Percentiles rank a stretch among this genome's conserved stretches.
Conservation (phyloP, 2,797 vertebrate genomes). For the Ceryle rudis region DNA sequence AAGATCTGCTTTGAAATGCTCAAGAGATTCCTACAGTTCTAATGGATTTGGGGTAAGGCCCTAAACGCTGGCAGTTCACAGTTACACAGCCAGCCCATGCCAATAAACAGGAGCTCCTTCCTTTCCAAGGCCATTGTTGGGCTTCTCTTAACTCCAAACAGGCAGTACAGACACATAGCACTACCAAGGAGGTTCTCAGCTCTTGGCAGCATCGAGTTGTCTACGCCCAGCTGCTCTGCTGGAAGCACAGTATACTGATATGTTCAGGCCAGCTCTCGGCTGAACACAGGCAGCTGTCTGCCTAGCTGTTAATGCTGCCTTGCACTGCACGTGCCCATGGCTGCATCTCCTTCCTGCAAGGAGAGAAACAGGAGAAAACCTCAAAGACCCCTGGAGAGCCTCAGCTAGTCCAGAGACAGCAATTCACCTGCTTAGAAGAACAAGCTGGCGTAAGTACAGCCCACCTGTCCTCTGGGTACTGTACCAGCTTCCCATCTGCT, state of each 20-base stretch:
- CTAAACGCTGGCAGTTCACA: background rate
- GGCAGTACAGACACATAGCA: background rate
- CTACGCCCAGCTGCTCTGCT: background rate
- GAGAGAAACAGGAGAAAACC: background rate
- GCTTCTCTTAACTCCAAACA: background rate
- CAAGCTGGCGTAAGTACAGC: conserved; percentile 21
- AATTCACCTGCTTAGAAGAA: conserved; percentile 33
- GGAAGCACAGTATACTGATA: background rate
- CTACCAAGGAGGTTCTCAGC: background rate
- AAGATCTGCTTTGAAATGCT: background rate
- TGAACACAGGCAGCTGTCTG: conserved; percentile 28
- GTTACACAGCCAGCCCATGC: background rate
- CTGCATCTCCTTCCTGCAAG: background rate
- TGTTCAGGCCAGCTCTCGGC: background rate
- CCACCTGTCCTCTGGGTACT: conserved; percentile 60
- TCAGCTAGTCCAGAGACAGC: background rate
- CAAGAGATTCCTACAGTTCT: background rate
- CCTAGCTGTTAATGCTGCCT: background rate
- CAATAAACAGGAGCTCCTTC: background rate
- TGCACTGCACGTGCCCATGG: background rate
- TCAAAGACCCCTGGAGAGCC: background rate
- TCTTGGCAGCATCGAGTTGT: background rate
- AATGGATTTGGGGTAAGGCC: background rate
- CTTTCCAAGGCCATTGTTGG: background rate
- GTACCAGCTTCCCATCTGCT: conserved; percentile 57